A percentile compares a stretch with the other conserved stretches of the same genome.
These are phyloP conservation scores for Tetraneura akinire DNA, from an alignment of 1,140 invertebrate genomes.

Conservation along the genomic window DNA sequence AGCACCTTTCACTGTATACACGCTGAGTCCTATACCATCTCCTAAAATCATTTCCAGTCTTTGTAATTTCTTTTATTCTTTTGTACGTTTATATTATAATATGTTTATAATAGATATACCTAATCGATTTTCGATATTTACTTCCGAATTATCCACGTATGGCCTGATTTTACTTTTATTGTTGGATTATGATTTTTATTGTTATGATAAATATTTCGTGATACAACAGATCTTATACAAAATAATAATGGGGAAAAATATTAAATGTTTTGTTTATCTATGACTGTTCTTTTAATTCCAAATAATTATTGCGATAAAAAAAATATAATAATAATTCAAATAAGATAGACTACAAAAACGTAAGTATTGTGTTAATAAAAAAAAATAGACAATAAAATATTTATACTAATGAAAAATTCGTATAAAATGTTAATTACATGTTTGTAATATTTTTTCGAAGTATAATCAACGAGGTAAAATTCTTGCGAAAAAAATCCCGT, in stretches of 20 bases:
- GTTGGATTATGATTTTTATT: background rate
- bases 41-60: background rate
- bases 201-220: too few relatives aligned
- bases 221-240: too few relatives aligned
- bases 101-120: background rate
- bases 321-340: too few relatives aligned
- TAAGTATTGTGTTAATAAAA: too few relatives aligned
- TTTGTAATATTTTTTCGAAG: background rate
- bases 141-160: slow-evolving; percentile 24
- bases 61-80: slow-evolving; percentile 3
- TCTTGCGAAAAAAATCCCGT: background rate
- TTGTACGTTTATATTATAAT: slow-evolving; percentile 7
- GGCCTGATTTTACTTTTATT: slow-evolving; percentile 44
- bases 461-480: background rate
- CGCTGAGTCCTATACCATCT: slow-evolving; percentile 26
- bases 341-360: too few relatives aligned
- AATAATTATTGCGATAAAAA: too few relatives aligned
- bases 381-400: too few relatives aligned
- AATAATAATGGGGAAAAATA: too few relatives aligned
- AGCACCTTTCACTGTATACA: slow-evolving; percentile 39
- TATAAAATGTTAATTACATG: background rate
- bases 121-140: slow-evolving; percentile 17
- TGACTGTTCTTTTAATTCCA: too few relatives aligned
- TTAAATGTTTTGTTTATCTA: too few relatives aligned
- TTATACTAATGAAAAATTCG: too few relatives aligned